A percentile compares a stretch with the other conserved stretches of the same genome.
phyloP scores from a whole-genome alignment of 37 sponge, comb jelly and placozoan genomes.

The Ianthella basta region DNA sequence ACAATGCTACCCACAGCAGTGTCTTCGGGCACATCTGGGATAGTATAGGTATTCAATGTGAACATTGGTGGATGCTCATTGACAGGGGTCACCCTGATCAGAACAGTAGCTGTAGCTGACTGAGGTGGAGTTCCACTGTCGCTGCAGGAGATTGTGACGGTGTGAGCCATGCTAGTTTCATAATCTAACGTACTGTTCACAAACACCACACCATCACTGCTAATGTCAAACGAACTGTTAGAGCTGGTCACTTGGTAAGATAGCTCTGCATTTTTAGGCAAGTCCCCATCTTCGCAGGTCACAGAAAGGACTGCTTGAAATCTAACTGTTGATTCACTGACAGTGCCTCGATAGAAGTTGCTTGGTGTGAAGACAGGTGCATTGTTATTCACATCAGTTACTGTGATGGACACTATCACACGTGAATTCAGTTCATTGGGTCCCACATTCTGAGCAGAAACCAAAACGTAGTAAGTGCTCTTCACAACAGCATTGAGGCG shows the following conservation, averaged over 20 bases:
- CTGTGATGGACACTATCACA: slow-evolving; percentile 43
- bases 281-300: slow-evolving; percentile 54
- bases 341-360: slow-evolving; percentile 30
- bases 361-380: slow-evolving; percentile 37
- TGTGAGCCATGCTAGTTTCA: slow-evolving; percentile 31
- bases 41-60: slow-evolving; percentile 27
- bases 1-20: slow-evolving; percentile 39
- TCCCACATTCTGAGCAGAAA: slow-evolving; percentile 49
- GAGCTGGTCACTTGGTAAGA: slow-evolving; percentile 28
- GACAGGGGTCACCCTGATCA: slow-evolving; percentile 48
- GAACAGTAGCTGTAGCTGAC: slow-evolving; percentile 42
- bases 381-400: slow-evolving; percentile 72
- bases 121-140: slow-evolving; percentile 59
- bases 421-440: slow-evolving; percentile 31
- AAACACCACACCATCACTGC: slow-evolving; percentile 46
- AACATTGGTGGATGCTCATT: slow-evolving; percentile 74
- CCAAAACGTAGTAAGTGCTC: slow-evolving; percentile 37
- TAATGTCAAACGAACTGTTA: slow-evolving; percentile 37
- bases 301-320: slow-evolving; percentile 41
- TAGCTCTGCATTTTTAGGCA: slow-evolving; percentile 31
- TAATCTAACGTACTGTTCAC: slow-evolving; percentile 40
- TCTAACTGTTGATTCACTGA: slow-evolving; percentile 35
- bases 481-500: slow-evolving; percentile 38
- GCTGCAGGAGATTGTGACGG: slow-evolving; percentile 55
- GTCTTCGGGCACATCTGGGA: slow-evolving; percentile 45